These are phyloP conservation scores for Triops cancriformis DNA, from an alignment of 1,140 invertebrate species.

Conservation along the genomic window DNA sequence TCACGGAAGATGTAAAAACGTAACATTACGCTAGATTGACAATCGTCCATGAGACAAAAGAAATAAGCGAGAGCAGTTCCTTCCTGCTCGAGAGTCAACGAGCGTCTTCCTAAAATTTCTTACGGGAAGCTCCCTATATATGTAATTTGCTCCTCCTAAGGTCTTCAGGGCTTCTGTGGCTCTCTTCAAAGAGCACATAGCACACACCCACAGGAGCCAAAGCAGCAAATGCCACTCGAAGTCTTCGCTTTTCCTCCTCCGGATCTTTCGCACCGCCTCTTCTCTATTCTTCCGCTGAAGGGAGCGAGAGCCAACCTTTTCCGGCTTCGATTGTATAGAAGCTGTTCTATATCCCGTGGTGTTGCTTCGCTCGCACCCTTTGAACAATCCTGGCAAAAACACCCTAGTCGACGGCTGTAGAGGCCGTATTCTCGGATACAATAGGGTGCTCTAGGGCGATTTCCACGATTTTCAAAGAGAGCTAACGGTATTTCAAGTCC, in stretches of 20 bases:
- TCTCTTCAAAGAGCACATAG: background rate
- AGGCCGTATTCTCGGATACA: background rate
- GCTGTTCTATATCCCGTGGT: background rate
- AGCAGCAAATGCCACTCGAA: background rate
- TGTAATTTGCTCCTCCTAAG: background rate
- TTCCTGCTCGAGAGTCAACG: background rate
- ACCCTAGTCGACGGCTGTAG: background rate
- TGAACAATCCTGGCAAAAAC: background rate
- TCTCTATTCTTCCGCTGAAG: background rate
- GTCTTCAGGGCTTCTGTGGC: background rate
- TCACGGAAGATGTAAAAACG: background rate
- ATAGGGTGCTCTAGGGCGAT: no score
- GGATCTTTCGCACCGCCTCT: background rate
- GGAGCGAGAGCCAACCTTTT: background rate
- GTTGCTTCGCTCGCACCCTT: background rate
- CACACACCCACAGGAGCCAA: background rate
- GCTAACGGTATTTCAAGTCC: no score
- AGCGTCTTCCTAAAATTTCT: background rate
- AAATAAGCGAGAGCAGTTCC: background rate
- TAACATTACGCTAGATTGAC: background rate
- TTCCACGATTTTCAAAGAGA: no score
- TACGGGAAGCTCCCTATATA: slow-evolving; percentile 3
- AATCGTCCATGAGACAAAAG: background rate
- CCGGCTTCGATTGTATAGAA: background rate
- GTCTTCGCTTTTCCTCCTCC: background rate